Evolutionary conservation across 2,888 invertebrate genomes (phyloP).

Genomic region (Cephus pulcher): DNA sequence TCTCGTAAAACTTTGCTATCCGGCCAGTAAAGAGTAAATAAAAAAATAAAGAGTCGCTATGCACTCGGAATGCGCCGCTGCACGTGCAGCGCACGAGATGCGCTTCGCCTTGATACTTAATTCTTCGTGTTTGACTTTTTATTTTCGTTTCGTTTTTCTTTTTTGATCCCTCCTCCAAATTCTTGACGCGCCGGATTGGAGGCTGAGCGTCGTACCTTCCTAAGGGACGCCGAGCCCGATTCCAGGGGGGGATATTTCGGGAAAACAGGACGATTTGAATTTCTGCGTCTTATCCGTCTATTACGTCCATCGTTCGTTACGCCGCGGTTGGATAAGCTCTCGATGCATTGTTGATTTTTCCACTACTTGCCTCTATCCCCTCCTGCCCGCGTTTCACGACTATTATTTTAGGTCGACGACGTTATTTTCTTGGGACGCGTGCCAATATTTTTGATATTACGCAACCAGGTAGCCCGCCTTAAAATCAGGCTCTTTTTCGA

Average conservation of each 20-base stretch:
- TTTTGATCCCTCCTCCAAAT: not conserved
- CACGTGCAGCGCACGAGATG: no score
- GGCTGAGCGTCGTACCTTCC: not conserved
- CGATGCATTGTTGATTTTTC: conserved; percentile 1
- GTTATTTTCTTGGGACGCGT: conserved; percentile 5
- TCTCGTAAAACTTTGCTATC: no score
- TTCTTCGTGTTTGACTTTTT: not conserved
- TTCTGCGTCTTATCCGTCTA: not conserved
- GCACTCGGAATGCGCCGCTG: no score
- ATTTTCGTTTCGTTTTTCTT: conserved; percentile 1
- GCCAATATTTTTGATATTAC: not conserved
- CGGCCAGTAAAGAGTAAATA: no score
- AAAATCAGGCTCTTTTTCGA: not conserved
- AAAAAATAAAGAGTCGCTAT: no score
- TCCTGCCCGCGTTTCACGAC: not conserved
- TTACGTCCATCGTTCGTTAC: not conserved
- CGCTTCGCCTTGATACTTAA: not conserved
- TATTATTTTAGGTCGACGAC: conserved; percentile 4
- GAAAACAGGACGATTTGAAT: not conserved
- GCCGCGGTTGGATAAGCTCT: not conserved
- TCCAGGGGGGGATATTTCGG: no score
- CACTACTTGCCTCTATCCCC: not conserved
- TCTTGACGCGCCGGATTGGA: not conserved
- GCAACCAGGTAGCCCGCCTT: not conserved
- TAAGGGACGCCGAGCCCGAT: no score